Evolutionary conservation across 2,888 invertebrate genomes (phyloP).

Genomic region (Orthosia incerta): DNA sequence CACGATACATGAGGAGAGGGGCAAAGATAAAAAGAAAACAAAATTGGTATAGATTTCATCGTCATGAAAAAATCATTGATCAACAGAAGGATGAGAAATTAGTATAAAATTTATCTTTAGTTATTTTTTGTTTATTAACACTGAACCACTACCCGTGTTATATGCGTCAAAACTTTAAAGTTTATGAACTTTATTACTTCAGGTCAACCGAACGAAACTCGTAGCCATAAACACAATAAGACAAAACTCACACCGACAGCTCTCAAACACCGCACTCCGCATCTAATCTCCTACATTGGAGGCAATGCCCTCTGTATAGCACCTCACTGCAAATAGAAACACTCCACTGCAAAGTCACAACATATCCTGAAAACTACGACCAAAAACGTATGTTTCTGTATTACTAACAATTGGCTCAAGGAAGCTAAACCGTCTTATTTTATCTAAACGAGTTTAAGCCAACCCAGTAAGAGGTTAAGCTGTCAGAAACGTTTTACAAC

Average conservation of each 20-base stretch:
- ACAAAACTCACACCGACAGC: constrained; percentile 5
- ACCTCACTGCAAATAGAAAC: constrained; percentile 39
- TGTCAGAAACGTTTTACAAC: constrained; percentile 53
- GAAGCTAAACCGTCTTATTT: constrained; percentile 40
- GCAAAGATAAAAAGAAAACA: too few relatives aligned
- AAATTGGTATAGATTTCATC: too few relatives aligned
- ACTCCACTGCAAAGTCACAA: constrained; percentile 35
- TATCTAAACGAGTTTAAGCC: constrained; percentile 49
- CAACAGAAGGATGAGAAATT: too few relatives aligned
- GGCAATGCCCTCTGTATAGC: constrained; percentile 37
- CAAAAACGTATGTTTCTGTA: constrained; percentile 43
- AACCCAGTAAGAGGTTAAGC: constrained; percentile 45
- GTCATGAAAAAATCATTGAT: too few relatives aligned
- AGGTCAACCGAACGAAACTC: background rate
- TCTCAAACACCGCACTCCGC: background rate
- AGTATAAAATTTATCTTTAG: too few relatives aligned
- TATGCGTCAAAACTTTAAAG: background rate
- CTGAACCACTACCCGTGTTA: background rate
- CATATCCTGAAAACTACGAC: constrained; percentile 38
- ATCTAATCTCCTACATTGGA: constrained; percentile 27
- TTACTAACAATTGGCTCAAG: constrained; percentile 33
- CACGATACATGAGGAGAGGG: too few relatives aligned
- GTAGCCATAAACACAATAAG: background rate
- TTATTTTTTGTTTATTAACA: background rate
- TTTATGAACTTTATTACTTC: constrained; percentile 5